These are phyloP conservation scores for Cladorhizidae sp. DNA, from an alignment of 37 sponge, comb jelly and placozoan genomes.

Conservation along the genomic window DNA sequence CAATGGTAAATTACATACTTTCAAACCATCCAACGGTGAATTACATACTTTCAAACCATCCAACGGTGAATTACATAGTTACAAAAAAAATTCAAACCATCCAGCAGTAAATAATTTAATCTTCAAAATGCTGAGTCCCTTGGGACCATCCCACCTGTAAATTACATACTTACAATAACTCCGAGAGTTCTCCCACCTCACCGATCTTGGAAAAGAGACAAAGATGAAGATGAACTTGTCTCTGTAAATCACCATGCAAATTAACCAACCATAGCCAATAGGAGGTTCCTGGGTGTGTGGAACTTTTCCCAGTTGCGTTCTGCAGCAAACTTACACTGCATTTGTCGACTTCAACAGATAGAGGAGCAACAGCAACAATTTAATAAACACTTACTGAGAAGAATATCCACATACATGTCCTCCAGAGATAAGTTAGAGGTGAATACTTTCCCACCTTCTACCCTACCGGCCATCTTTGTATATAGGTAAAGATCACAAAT, in stretches of 20 bases:
- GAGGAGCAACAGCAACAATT: background rate
- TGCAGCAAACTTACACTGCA: constrained; percentile 60
- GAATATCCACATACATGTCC: constrained; percentile 31
- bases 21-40: no score
- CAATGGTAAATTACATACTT: no score
- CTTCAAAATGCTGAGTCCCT: no score
- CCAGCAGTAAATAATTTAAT: no score
- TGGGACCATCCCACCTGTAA: no score
- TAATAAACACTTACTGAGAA: background rate
- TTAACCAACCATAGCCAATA: constrained; percentile 61
- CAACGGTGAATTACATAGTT: no score
- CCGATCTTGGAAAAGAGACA: constrained; percentile 50
- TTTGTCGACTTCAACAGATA: constrained; percentile 37
- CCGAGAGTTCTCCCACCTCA: constrained; percentile 82
- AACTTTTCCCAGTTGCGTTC: constrained; percentile 73
- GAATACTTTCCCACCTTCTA: background rate
- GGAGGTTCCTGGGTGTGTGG: constrained; percentile 68
- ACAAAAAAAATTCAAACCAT: no score
- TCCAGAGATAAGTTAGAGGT: constrained; percentile 44
- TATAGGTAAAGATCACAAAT: no score
- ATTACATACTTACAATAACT: constrained; percentile 82
- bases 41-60: no score
- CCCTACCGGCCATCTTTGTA: background rate
- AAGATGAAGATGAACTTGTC: background rate
- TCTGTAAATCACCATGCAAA: background rate